Percentiles rank a stretch among this genome's conserved stretches.
Conservation (phyloP, 2,113 vertebrate genomes). For the Saccopteryx bilineata region DNA sequence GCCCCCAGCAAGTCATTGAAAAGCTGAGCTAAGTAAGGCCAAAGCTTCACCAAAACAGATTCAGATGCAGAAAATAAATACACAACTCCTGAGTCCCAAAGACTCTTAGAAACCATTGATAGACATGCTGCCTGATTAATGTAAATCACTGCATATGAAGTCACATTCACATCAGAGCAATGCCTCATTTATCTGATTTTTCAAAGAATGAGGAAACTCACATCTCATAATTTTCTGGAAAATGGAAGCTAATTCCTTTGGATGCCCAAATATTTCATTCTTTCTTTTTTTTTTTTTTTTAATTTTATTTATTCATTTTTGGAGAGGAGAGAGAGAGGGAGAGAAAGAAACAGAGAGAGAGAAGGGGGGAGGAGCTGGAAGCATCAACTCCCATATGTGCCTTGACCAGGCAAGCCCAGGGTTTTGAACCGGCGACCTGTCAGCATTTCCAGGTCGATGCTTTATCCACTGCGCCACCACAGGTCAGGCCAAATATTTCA, state of each 20-base stretch:
- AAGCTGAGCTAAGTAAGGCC: constrained; percentile 42
- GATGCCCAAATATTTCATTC: constrained; percentile 6
- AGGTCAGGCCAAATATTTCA: background rate
- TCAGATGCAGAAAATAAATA: constrained; percentile 48
- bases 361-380: no score
- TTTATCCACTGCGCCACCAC: no score
- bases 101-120: background rate
- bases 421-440: no score
- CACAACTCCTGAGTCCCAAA: background rate
- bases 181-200: constrained; percentile 19
- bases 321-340: no score
- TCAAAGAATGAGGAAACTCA: background rate
- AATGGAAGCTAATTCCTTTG: constrained; percentile 46
- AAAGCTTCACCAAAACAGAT: constrained; percentile 56
- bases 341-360: no score
- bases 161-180: background rate
- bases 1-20: constrained; percentile 32
- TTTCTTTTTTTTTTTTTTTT: no score
- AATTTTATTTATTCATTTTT: no score
- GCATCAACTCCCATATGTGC: no score
- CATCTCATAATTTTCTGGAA: background rate
- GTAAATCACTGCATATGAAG: background rate
- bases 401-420: no score
- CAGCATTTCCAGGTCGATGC: no score
- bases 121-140: background rate